A percentile compares a stretch with the other conserved stretches of the same genome.
Conservation (phyloP, 2,113 vertebrate species). For the Osmerus eperlanus region DNA sequence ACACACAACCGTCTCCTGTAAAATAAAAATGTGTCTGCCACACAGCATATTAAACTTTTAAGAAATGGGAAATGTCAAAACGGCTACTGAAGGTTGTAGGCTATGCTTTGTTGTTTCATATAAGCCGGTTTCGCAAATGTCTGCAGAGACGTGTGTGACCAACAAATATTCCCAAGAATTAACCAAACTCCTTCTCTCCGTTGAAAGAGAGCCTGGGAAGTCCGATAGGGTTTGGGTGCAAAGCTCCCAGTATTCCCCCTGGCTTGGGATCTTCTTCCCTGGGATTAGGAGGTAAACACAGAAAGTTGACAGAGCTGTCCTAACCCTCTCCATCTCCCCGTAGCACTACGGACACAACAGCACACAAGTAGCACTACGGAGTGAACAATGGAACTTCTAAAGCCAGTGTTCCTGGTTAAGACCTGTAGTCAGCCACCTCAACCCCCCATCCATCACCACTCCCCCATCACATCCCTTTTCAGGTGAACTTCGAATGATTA, state of each 20-base stretch:
- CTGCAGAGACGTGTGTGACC: background rate
- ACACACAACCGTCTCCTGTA: too few relatives aligned
- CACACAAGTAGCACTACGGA: background rate
- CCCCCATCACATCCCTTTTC: too few relatives aligned
- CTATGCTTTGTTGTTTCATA: too few relatives aligned
- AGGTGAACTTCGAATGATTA: too few relatives aligned
- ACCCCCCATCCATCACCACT: background rate
- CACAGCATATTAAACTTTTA: too few relatives aligned
- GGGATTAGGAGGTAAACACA: constrained; percentile 11
- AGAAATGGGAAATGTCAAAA: too few relatives aligned
- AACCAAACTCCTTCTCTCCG: background rate
- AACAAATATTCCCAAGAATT: constrained; percentile 2
- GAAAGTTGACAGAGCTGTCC: background rate
- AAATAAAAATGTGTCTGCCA: too few relatives aligned
- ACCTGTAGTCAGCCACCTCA: background rate
- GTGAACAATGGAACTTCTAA: background rate
- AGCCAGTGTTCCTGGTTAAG: background rate
- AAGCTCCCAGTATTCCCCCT: background rate
- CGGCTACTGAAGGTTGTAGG: too few relatives aligned
- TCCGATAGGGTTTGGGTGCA: background rate
- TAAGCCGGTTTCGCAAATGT: background rate
- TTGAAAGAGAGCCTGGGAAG: background rate
- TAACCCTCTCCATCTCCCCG: background rate
- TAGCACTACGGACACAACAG: background rate
- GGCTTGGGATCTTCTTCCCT: background rate